phyloP scores from a whole-genome alignment of 2,888 invertebrate species.

The Ormyrus pomaceus region DNA sequence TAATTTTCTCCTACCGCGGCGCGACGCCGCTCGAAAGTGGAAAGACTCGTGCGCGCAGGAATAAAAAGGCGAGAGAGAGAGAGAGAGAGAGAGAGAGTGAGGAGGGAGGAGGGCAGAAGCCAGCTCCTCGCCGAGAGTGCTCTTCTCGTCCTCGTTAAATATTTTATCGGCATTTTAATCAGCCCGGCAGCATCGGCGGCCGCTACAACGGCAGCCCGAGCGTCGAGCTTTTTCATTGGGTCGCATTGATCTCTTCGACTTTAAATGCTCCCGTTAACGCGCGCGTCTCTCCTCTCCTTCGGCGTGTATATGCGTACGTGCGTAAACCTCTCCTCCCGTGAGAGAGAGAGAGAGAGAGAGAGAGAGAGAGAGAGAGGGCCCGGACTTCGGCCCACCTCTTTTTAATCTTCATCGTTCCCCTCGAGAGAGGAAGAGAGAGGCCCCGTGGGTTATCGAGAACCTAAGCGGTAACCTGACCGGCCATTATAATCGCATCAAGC shows the following conservation, averaged over 20 bases:
- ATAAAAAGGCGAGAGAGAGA: no score
- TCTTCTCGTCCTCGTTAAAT: constrained; percentile 50
- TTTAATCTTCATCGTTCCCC: constrained; percentile 56
- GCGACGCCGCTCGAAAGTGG: neutral
- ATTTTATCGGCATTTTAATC: constrained; percentile 57
- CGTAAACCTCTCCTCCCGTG: neutral
- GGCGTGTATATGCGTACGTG: constrained; percentile 1
- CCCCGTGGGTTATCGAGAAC: constrained; percentile 62
- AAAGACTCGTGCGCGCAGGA: neutral
- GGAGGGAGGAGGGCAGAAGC: neutral
- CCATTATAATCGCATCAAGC: constrained; percentile 74
- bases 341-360: neutral
- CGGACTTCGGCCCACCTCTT: constrained; percentile 50
- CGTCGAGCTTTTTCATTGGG: constrained; percentile 53
- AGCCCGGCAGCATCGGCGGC: constrained; percentile 26
- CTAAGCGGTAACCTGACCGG: constrained; percentile 69
- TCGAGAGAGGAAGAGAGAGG: constrained; percentile 21
- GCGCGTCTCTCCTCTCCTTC: neutral
- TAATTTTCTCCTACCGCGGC: constrained; percentile 51
- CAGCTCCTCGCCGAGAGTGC: constrained; percentile 10
- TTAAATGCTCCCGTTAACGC: constrained; percentile 54
- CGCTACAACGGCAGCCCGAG: neutral
- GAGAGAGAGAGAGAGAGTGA: neutral
- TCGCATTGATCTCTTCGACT: constrained; percentile 52
- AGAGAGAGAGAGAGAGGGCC: constrained; percentile 11